Evolutionary conservation across 2,888 invertebrate species (phyloP), one percentile per base, ranked within the genome.

Genomic region (Tiliacea aurago): DNA sequence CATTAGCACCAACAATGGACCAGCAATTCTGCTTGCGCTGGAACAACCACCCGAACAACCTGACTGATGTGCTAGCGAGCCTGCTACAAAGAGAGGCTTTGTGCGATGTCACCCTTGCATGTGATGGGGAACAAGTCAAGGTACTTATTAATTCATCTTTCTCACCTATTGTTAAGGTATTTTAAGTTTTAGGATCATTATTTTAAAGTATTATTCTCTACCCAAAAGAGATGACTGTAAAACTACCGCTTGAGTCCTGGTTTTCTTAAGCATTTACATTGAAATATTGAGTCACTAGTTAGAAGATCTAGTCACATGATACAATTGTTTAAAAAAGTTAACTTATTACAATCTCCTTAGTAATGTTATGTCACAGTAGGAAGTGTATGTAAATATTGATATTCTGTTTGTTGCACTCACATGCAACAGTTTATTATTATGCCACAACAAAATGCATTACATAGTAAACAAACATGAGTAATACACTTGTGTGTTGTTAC

Each of bases 11-110:
- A 90, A 97, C 96, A 94, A 97, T 97, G 97, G 97, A 98, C 97
- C 98, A 98, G 96, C 98, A 98, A 97, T 99, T 98, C 97, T 98
- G 98, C 97, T 97, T 99, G 95, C 98, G 98, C 97, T 99, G 98
- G 98, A 98, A 98, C 97, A 99, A 98, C 97, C 98, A 98, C 97
- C 98, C 98, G 93, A 98, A 97, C 96, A 98, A 98, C 97, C 97
- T 99, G 96, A 98, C 98, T 93, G 98, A 98, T 96, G 98, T 98
- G 93, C 97, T 98, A 91, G 98, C 98, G 92, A 98, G 98, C 93
- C 97, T 98, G 92, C 97, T 98, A 91, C 98, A 98, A 95, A 97
- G 98, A 94, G 98, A 98, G 96, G 98, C 98, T 89, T 97, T 99
- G 89, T 99, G 99, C 94, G 99, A 99, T 97, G 99, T 99, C 90